Evolutionary conservation across 2,113 vertebrate species (phyloP).

Genomic region (Candoia aspera): DNA sequence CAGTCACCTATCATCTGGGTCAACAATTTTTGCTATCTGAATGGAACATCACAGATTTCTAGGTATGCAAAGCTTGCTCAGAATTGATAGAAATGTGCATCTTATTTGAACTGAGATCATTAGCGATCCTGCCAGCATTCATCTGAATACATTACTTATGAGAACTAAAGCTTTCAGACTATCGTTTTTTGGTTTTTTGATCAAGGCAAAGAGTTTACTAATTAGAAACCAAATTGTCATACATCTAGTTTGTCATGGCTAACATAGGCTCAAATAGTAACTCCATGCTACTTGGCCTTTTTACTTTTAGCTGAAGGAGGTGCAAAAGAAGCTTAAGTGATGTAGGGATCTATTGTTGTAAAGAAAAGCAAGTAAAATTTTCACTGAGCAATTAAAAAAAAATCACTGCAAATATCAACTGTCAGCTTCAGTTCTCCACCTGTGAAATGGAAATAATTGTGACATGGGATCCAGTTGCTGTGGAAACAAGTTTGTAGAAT

Average conservation of each 20-base stretch:
- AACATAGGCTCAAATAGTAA: background rate
- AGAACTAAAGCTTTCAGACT: background rate
- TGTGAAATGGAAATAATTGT: background rate
- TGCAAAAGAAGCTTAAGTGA: background rate
- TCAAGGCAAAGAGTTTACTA: background rate
- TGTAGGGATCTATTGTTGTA: background rate
- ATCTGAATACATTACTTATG: background rate
- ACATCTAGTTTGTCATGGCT: background rate
- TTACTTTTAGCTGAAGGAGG: background rate
- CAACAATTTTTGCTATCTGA: slow-evolving; percentile 37
- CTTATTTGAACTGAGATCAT: background rate
- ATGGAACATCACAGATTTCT: background rate
- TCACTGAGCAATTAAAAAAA: background rate
- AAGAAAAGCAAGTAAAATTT: background rate
- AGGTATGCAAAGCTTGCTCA: background rate
- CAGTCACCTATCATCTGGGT: slow-evolving; percentile 3
- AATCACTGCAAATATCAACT: background rate
- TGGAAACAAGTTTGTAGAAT: background rate
- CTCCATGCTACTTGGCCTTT: background rate
- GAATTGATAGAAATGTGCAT: background rate
- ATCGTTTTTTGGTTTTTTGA: background rate
- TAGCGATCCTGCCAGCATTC: background rate
- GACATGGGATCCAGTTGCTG: background rate
- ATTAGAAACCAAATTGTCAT: background rate
- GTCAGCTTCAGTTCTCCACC: background rate